phyloP scores from a whole-genome alignment of 2,797 vertebrate genomes.

The Octomys mimax region DNA sequence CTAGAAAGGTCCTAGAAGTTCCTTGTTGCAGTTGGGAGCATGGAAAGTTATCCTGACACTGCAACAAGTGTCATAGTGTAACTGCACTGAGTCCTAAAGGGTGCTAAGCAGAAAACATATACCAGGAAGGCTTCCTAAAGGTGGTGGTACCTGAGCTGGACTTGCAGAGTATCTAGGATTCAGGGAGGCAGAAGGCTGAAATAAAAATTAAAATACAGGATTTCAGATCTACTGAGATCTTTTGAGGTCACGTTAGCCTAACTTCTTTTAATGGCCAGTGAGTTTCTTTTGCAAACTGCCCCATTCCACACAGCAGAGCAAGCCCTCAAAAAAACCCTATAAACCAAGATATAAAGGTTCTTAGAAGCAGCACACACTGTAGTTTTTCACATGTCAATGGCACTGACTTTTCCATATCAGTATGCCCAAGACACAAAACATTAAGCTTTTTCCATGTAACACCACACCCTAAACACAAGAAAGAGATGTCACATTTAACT shows the following conservation, averaged over 20 bases:
- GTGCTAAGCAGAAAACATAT: neutral
- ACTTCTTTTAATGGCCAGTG: neutral
- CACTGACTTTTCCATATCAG: neutral
- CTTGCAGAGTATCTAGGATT: neutral
- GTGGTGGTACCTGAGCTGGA: neutral
- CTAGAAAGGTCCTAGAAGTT: neutral
- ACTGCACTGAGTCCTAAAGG: neutral
- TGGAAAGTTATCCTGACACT: neutral
- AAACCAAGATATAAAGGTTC: neutral
- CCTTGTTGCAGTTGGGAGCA: neutral
- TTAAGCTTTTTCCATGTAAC: neutral
- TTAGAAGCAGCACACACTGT: neutral
- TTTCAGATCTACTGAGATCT: constrained; percentile 6
- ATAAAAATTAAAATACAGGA: constrained; percentile 22
- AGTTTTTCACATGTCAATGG: neutral
- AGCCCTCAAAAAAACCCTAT: neutral
- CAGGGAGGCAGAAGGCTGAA: neutral
- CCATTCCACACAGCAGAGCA: neutral
- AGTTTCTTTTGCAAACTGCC: neutral
- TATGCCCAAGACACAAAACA: neutral
- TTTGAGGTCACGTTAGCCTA: neutral
- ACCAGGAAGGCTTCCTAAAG: neutral
- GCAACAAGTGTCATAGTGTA: neutral
- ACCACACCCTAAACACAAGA: neutral
- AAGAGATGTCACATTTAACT: neutral